Evolutionary conservation across 2,113 vertebrate genomes (phyloP).

Genomic region (Festucalex cinctus): DNA sequence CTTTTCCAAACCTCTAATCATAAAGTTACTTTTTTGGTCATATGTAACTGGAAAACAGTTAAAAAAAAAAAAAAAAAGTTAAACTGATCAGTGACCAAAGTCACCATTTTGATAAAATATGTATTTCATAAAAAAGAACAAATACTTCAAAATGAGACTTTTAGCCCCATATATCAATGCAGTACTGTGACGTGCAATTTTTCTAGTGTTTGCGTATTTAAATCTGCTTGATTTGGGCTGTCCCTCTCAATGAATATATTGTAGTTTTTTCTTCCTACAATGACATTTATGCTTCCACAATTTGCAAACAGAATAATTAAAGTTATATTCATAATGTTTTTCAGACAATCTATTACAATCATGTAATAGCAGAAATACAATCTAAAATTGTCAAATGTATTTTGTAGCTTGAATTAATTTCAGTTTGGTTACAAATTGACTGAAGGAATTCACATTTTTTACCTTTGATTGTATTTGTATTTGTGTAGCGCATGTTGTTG

Average conservation of each 20-base stretch:
- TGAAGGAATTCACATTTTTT: background rate
- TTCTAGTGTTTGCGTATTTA: background rate
- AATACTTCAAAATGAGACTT: background rate
- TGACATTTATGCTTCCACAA: background rate
- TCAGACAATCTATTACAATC: background rate
- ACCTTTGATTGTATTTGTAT: background rate
- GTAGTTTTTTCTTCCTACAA: background rate
- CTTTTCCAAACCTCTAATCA: background rate
- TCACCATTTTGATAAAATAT: background rate
- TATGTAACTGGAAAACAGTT: background rate
- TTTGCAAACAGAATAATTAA: background rate
- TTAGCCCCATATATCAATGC: background rate
- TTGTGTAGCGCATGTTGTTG: constrained; percentile 4
- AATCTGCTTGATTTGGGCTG: background rate
- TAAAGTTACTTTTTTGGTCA: background rate
- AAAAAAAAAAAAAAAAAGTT: background rate
- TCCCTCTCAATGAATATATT: no score
- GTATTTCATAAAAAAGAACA: background rate
- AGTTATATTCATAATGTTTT: no score
- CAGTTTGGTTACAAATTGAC: constrained; percentile 1
- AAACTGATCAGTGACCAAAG: background rate
- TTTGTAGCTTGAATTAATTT: background rate
- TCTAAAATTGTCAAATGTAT: background rate
- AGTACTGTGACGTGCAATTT: background rate
- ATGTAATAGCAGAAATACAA: background rate